A percentile compares a stretch with the other conserved stretches of the same genome.
Conservation (phyloP, 2,797 vertebrate species). For the Sandelia bainsii region DNA sequence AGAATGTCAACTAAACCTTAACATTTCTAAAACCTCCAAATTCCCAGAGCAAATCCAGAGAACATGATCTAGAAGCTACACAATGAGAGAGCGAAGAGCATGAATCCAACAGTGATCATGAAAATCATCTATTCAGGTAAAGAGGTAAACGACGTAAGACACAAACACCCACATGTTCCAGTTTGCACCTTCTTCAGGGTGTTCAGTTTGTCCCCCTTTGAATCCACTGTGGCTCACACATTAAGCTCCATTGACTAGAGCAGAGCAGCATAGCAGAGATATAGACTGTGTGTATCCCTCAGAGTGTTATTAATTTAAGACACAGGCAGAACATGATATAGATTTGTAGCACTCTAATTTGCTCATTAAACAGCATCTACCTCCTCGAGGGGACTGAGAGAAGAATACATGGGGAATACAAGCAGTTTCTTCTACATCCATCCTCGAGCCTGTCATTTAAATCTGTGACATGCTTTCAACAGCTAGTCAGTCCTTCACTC, state of each 20-base stretch:
- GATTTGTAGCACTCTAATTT: conserved; percentile 34
- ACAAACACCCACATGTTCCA: neutral
- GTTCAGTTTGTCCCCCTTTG: neutral
- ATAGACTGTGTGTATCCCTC: conserved; percentile 7
- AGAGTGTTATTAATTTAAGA: conserved; percentile 19
- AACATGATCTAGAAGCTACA: too few relatives aligned
- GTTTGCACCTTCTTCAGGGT: neutral
- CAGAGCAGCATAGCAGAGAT: neutral
- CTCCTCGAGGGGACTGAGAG: conserved; percentile 19
- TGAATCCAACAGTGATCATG: neutral
- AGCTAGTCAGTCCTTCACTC: conserved; percentile 58
- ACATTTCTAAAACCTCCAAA: too few relatives aligned
- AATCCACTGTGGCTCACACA: neutral
- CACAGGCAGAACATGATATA: conserved; percentile 19
- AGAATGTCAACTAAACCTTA: too few relatives aligned
- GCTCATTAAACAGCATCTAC: conserved; percentile 38
- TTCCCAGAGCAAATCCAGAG: too few relatives aligned
- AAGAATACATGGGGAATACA: conserved; percentile 26
- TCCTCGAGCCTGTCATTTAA: neutral
- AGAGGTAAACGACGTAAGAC: neutral
- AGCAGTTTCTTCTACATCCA: conserved; percentile 18
- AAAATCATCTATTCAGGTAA: neutral
- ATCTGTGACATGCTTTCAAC: conserved; percentile 33
- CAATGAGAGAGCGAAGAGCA: too few relatives aligned
- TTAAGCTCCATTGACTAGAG: neutral